These are phyloP conservation scores for Laticauda colubrina DNA, from an alignment of 2,113 vertebrate species.

Conservation along the genomic window DNA sequence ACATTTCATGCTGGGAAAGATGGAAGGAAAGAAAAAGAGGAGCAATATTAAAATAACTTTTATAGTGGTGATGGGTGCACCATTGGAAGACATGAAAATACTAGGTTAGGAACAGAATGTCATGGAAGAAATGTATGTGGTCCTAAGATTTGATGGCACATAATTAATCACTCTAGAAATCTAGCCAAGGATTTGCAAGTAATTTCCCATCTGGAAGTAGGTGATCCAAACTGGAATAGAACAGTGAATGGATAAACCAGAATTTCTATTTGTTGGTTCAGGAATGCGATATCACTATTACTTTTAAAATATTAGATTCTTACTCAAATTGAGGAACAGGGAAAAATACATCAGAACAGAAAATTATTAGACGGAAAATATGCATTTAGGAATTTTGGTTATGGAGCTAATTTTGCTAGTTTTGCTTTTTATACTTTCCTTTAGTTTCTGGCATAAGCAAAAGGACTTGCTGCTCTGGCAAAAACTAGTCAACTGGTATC, in stretches of 20 bases:
- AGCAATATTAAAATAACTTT: neutral
- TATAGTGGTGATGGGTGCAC: neutral
- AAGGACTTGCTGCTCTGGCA: neutral
- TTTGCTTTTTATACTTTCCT: neutral
- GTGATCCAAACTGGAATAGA: neutral
- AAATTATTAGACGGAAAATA: neutral
- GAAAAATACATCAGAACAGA: neutral
- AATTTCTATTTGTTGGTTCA: neutral
- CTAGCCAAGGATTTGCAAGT: neutral
- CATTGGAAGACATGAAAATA: neutral
- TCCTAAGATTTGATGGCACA: neutral
- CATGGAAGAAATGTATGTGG: neutral
- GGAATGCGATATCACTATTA: neutral
- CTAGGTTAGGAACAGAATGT: neutral
- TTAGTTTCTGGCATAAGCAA: neutral
- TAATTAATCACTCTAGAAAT: neutral
- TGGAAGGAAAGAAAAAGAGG: neutral
- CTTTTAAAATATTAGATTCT: neutral
- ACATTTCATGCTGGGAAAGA: neutral
- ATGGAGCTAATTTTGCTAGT: neutral
- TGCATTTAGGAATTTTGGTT: neutral
- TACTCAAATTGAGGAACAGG: neutral
- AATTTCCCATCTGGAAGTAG: neutral
- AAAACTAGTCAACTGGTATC: neutral
- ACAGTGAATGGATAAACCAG: neutral